A percentile compares a stretch with the other conserved stretches of the same genome.
These are phyloP conservation scores for Rallus limicola DNA, from an alignment of 2,113 vertebrate species.

Conservation along the genomic window DNA sequence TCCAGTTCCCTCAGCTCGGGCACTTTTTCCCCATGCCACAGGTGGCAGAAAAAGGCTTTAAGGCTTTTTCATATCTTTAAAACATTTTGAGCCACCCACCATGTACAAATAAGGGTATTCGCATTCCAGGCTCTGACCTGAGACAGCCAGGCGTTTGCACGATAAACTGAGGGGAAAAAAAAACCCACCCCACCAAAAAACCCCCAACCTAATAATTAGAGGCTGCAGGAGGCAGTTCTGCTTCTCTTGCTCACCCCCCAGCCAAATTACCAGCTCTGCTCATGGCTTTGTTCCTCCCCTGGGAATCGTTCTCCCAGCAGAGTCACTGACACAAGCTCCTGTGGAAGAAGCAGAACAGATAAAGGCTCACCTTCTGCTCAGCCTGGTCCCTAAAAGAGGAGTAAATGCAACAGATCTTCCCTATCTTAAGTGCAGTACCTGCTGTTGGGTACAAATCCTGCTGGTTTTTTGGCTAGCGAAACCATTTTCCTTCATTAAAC, in stretches of 20 bases:
- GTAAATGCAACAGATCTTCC: neutral
- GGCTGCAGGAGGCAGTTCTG: neutral
- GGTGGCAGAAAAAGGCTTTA: neutral
- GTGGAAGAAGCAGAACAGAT: neutral
- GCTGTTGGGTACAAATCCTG: neutral
- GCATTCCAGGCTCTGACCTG: neutral
- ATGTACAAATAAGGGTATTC: neutral
- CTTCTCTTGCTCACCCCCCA: neutral
- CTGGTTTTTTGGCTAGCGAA: neutral
- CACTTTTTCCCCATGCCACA: neutral
- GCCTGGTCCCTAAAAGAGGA: neutral
- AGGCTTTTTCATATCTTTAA: neutral
- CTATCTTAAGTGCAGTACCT: neutral
- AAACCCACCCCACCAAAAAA: neutral
- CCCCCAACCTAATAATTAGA: neutral
- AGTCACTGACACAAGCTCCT: neutral
- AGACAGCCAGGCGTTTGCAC: neutral
- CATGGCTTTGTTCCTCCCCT: neutral
- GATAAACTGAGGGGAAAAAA: neutral
- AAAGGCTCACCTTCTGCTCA: neutral
- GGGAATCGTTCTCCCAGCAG: neutral
- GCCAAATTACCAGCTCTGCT: neutral
- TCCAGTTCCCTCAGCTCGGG: neutral
- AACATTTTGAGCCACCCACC: neutral
- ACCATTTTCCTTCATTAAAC: conserved; percentile 11